A percentile compares a stretch with the other conserved stretches of the same genome.
Evolutionary conservation across 2,797 vertebrate species (phyloP).

Genomic region (Clarias platycephalus): DNA sequence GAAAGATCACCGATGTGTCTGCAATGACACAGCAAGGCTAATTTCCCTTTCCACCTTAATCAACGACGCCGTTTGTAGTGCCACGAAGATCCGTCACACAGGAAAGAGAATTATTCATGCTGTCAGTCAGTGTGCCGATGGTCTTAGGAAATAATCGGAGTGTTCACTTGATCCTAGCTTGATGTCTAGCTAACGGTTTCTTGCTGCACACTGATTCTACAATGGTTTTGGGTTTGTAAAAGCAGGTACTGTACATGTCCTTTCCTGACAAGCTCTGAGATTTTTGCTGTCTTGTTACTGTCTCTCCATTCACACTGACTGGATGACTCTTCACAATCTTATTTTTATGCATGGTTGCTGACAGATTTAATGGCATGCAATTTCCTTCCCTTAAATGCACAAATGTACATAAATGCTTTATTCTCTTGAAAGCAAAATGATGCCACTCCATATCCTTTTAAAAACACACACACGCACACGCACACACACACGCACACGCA

Average conservation of each 20-base stretch:
- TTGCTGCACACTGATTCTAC: neutral
- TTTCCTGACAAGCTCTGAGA: neutral
- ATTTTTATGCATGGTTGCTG: constrained; percentile 1
- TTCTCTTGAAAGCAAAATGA: constrained; percentile 15
- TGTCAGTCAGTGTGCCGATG: constrained; percentile 57
- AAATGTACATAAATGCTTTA: neutral
- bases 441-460: constrained; percentile 1
- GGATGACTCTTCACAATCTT: neutral
- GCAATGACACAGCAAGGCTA: constrained; percentile 40
- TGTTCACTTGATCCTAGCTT: constrained; percentile 58
- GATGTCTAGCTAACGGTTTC: constrained; percentile 44
- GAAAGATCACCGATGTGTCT: constrained; percentile 43
- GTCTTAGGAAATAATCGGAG: constrained; percentile 22
- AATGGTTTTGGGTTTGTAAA: neutral
- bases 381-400: constrained; percentile 22
- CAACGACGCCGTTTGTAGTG: constrained; percentile 45
- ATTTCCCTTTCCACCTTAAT: constrained; percentile 52
- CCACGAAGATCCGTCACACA: constrained; percentile 50
- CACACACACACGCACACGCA: neutral
- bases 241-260: neutral
- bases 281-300: neutral
- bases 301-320: neutral
- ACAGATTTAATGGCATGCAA: constrained; percentile 32
- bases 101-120: constrained; percentile 52
- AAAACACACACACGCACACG: neutral